Evolutionary conservation across 2,113 vertebrate species (phyloP).

Genomic region (Cyphomyrus discorhynchus): DNA sequence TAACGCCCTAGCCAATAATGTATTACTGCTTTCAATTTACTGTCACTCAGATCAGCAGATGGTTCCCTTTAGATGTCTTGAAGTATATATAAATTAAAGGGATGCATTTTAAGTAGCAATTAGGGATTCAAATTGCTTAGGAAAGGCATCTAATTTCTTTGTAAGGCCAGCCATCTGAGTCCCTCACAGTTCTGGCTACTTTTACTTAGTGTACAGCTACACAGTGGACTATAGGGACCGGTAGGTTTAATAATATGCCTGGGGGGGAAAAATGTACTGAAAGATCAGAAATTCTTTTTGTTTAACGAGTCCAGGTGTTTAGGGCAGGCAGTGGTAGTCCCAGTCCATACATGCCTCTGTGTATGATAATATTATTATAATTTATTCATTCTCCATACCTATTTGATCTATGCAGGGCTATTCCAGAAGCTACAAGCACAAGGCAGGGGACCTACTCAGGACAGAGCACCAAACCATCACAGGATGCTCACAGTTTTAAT

Average conservation of each 20-base stretch:
- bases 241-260: neutral
- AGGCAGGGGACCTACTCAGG: neutral
- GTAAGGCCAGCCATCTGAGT: neutral
- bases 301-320: neutral
- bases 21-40: slow-evolving; percentile 22
- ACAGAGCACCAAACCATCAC: neutral
- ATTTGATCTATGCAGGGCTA: neutral
- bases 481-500: neutral
- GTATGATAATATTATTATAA: neutral
- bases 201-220: neutral
- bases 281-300: neutral
- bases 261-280: neutral
- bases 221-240: neutral
- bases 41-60: slow-evolving; percentile 18
- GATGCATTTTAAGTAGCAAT: slow-evolving; percentile 8
- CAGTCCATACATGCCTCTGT: neutral
- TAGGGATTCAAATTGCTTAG: neutral
- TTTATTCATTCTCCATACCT: neutral
- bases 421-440: neutral
- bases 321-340: neutral
- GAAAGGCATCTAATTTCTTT: neutral
- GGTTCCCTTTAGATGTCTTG: slow-evolving; percentile 1
- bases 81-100: slow-evolving; percentile 15
- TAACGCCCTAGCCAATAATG: neutral
- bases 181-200: neutral